phyloP scores from a whole-genome alignment of 2,797 vertebrate species.

The Macropodus opercularis region DNA sequence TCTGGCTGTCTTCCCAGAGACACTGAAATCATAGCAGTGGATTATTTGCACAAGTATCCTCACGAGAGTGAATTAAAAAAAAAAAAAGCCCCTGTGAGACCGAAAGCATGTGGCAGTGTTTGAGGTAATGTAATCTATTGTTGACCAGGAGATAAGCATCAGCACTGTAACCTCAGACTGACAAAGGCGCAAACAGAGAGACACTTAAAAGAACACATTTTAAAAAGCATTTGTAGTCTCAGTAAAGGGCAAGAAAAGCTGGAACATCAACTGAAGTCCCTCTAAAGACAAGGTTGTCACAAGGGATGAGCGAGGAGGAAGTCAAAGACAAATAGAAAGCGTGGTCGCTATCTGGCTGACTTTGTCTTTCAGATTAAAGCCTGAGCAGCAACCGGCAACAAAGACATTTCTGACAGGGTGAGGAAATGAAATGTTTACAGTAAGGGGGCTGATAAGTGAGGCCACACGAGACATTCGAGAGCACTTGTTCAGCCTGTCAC shows the following conservation, averaged over 20 bases:
- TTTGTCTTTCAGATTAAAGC: constrained; percentile 87
- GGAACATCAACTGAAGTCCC: constrained; percentile 59
- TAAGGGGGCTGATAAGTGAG: constrained; percentile 63
- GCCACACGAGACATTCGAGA: constrained; percentile 60
- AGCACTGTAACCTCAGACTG: constrained; percentile 75
- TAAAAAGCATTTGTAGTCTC: constrained; percentile 56
- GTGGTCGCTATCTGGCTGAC: constrained; percentile 63
- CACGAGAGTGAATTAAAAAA: constrained; percentile 28
- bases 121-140: constrained; percentile 82
- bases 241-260: constrained; percentile 59
- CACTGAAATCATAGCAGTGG: constrained; percentile 73
- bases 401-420: constrained; percentile 78
- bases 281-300: constrained; percentile 70
- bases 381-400: constrained; percentile 74
- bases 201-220: constrained; percentile 63
- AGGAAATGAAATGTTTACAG: constrained; percentile 87
- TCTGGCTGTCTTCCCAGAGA: constrained; percentile 76
- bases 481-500: constrained; percentile 68
- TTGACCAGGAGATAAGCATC: constrained; percentile 84
- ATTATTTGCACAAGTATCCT: constrained; percentile 77
- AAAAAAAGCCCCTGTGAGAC: constrained; percentile 30
- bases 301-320: constrained; percentile 62
- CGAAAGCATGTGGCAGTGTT: constrained; percentile 77
- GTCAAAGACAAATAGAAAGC: constrained; percentile 71
- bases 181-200: constrained; percentile 64